phyloP scores from a whole-genome alignment of 2,888 invertebrate species.

The Conus canariensis region DNA sequence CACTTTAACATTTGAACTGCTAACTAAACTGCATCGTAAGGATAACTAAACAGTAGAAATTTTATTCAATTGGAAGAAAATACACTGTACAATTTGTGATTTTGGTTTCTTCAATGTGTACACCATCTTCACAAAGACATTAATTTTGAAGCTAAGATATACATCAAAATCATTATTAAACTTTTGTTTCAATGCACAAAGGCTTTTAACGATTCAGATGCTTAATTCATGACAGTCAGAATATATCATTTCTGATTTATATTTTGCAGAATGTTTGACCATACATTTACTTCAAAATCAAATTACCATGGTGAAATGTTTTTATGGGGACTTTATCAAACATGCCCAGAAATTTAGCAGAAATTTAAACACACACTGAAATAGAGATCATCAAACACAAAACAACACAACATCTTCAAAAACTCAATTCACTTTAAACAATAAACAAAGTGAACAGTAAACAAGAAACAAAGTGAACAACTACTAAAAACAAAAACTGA shows the following conservation, averaged over 20 bases:
- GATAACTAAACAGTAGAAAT: not conserved
- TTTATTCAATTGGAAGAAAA: conserved; percentile 9
- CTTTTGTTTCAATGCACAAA: no score
- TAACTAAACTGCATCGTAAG: not conserved
- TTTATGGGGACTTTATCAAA: not conserved
- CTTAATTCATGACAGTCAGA: no score
- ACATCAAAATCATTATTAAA: not conserved
- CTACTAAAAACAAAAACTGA: not conserved
- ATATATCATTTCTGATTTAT: no score
- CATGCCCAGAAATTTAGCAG: not conserved
- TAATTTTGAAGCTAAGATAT: not conserved
- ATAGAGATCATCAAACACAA: conserved; percentile 18
- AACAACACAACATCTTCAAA: not conserved
- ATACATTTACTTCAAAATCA: not conserved
- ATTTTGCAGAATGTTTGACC: not conserved
- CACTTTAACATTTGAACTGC: not conserved
- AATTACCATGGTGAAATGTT: not conserved
- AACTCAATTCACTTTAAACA: not conserved
- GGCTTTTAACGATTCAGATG: no score
- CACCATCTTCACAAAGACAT: not conserved
- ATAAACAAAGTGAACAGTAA: not conserved
- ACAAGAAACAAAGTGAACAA: not conserved
- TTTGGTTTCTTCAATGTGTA: conserved; percentile 16
- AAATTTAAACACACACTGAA: not conserved
- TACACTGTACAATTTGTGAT: conserved; percentile 25